Base-by-base conservation (phyloP, 2,113 vertebrate genomes). In the Cisticola juncidis region DNA sequence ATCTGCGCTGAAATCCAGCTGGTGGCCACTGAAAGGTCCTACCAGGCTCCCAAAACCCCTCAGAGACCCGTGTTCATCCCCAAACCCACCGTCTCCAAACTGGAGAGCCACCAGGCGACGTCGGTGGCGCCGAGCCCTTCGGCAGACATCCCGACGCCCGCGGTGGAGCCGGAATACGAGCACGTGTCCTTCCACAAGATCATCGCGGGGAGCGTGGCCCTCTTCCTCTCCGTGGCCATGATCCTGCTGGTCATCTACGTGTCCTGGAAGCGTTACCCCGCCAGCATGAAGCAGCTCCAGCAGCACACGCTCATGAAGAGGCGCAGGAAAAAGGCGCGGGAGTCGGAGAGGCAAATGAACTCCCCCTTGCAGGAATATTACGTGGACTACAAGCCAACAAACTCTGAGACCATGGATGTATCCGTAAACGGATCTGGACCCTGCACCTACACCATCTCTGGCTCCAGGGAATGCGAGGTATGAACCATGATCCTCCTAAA, bases 381-480 rank as follows among this genome's bases (percentile, higher is more conserved):
- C 96, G 99, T 99, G 98, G 99, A 99, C 99, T 99, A 99, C 98
- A 99, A 99, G 97, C 99, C 99, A 93, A 99, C 99, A 96, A 99
- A 99, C 98, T 99, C 99, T 97, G 99, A 99, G 98, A 98, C 99
- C 98, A 98, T 99, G 99, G 99, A 99, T 98, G 98, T 99, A 98
- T 99, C 99, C 62, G 99, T 99, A 96, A 99, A 99, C 97, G 99
- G 99, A 98, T 99, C 99, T 96, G 99, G 99, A 97, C 98, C 99
- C 97, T 99, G 99, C 98, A 99, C 99, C 53, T 99, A 99, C 98
- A 99, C 99, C 98, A 99, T 99, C 98, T 99, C 99, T 97, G 99
- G 99, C 99, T 99, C 99, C 98, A 98, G 99, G 98, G 99, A 99
- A 98, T 99, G 99, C 79, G 99, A 99, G 99, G 99, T 99, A 99